These are phyloP conservation scores for Steinernema khuongi DNA, from an alignment of 1,140 invertebrate species.

Conservation along the genomic window DNA sequence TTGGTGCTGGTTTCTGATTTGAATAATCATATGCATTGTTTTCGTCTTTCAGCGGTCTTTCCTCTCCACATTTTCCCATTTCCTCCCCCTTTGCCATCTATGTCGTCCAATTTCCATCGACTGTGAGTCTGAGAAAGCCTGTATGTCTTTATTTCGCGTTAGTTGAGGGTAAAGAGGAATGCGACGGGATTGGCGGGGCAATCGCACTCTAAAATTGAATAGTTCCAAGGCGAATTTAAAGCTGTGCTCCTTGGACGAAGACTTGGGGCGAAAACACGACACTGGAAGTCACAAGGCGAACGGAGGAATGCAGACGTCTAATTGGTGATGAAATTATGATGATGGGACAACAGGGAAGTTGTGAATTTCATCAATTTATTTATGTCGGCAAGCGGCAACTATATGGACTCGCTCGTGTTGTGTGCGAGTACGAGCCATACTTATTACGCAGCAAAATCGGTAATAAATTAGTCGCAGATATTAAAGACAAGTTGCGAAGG, in stretches of 20 bases:
- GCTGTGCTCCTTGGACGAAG: no score
- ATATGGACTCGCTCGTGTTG: neutral
- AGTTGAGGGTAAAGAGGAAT: neutral
- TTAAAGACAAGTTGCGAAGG: neutral
- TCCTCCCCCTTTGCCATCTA: constrained; percentile 17
- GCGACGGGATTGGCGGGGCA: neutral
- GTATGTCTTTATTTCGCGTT: neutral
- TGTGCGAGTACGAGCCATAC: neutral
- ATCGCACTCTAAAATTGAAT: no score
- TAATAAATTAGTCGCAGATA: constrained; percentile 9
- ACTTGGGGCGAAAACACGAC: no score
- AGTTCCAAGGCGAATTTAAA: no score
- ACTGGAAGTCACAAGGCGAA: no score
- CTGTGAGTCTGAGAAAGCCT: constrained; percentile 3
- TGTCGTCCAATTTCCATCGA: neutral
- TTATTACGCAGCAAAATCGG: constrained; percentile 7
- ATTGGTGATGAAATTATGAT: neutral
- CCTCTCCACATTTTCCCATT: constrained; percentile 14
- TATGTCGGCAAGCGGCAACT: neutral
- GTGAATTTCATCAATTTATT: neutral
- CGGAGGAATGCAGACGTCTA: no score
- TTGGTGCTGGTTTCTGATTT: constrained; percentile 14
- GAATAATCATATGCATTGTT: neutral
- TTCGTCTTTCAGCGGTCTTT: constrained; percentile 10
- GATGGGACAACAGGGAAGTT: neutral